phyloP scores from a whole-genome alignment of 2,113 vertebrate species.

The Rhinopomastus cyanomelas region DNA sequence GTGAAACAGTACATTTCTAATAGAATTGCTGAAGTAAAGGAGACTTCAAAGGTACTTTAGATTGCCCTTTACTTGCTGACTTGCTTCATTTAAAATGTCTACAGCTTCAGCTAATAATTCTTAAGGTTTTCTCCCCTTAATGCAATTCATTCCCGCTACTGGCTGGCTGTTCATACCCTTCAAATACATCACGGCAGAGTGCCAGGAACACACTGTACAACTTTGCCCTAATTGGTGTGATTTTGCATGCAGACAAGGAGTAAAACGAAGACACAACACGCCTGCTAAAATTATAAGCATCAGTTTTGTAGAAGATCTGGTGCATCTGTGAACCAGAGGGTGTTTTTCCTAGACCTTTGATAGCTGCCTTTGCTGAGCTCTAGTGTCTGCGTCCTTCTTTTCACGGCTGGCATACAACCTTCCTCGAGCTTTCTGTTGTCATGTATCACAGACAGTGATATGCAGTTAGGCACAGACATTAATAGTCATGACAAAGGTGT shows the following conservation, averaged over 20 bases:
- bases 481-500: background rate
- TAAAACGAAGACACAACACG: constrained; percentile 33
- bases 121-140: constrained; percentile 14
- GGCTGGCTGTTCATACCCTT: constrained; percentile 28
- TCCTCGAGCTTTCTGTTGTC: background rate
- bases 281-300: constrained; percentile 32
- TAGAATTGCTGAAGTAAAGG: background rate
- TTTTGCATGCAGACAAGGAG: constrained; percentile 36
- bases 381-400: background rate
- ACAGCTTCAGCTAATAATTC: constrained; percentile 18
- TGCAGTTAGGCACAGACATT: background rate
- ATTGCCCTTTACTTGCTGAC: background rate
- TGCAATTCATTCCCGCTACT: constrained; percentile 8
- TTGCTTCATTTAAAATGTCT: constrained; percentile 19
- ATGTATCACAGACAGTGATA: background rate
- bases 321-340: background rate
- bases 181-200: background rate
- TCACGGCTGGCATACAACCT: background rate
- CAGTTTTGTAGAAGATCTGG: background rate
- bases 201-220: constrained; percentile 34
- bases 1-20: background rate
- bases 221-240: constrained; percentile 50
- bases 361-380: constrained; percentile 20
- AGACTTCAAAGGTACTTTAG: background rate
- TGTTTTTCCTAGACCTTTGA: constrained; percentile 3